phyloP scores from a whole-genome alignment of 1,140 invertebrate genomes.

The Heliconius congener region DNA sequence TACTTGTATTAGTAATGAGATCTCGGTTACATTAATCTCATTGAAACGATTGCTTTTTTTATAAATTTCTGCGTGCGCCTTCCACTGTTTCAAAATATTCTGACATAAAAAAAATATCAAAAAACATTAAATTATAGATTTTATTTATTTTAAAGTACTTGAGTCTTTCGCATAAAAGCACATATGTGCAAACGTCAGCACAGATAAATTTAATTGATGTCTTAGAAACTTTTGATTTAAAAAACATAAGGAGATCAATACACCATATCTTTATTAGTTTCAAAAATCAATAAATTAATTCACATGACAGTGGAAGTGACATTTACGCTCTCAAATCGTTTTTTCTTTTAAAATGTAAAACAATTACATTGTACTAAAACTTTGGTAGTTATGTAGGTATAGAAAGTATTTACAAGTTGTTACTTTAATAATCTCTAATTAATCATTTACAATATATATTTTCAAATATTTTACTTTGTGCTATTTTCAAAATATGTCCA shows the following conservation, averaged over 20 bases:
- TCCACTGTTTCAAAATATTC: slow-evolving; percentile 15
- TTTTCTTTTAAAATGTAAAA: slow-evolving; percentile 17
- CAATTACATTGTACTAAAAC: slow-evolving; percentile 15
- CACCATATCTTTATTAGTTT: neutral
- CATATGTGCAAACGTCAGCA: no score
- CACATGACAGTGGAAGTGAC: slow-evolving; percentile 24
- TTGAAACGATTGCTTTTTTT: slow-evolving; percentile 38
- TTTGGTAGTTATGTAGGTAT: slow-evolving; percentile 35
- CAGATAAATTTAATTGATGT: no score
- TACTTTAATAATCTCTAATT: slow-evolving; percentile 17
- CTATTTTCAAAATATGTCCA: slow-evolving; percentile 11
- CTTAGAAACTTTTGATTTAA: neutral
- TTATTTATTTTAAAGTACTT: neutral
- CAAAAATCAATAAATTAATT: neutral
- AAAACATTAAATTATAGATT: neutral
- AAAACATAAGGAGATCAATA: neutral
- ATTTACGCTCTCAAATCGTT: neutral
- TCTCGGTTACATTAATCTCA: slow-evolving; percentile 76
- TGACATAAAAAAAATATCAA: no score
- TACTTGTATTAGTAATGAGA: slow-evolving; percentile 72
- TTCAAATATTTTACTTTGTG: slow-evolving; percentile 16
- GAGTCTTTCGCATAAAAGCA: neutral
- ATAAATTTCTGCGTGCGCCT: slow-evolving; percentile 18
- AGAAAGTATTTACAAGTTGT: slow-evolving; percentile 17
- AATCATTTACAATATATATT: slow-evolving; percentile 19